Evolutionary conservation across 2,797 vertebrate genomes (phyloP).

Genomic region (Cephalopachus bancanus): DNA sequence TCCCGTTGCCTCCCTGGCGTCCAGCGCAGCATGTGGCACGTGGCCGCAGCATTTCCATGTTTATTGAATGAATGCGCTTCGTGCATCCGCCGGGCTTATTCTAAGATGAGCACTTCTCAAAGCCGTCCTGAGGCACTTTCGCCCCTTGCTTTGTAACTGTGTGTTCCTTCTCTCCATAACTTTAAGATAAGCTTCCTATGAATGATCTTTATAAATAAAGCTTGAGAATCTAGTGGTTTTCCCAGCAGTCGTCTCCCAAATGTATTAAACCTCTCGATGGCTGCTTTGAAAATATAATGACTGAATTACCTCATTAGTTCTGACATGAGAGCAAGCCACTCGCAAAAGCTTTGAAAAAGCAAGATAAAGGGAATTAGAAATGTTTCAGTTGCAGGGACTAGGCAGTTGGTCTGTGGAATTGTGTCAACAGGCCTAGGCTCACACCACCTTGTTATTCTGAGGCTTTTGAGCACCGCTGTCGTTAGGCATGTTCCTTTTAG

Average conservation of each 20-base stretch:
- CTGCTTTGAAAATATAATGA: constrained; percentile 52
- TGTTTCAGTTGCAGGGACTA: background rate
- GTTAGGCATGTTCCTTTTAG: background rate
- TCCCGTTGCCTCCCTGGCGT: background rate
- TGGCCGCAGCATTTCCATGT: background rate
- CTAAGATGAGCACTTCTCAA: constrained; percentile 15
- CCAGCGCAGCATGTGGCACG: background rate
- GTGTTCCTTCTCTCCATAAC: constrained; percentile 33
- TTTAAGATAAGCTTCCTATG: constrained; percentile 50
- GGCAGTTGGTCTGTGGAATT: background rate
- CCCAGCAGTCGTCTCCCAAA: background rate
- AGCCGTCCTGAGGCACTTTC: background rate
- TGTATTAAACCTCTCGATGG: background rate
- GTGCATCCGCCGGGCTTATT: background rate
- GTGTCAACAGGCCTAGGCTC: background rate
- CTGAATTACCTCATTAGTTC: background rate
- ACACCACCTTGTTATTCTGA: background rate
- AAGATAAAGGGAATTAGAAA: background rate
- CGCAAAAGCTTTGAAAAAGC: background rate
- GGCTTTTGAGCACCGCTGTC: background rate
- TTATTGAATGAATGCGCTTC: background rate
- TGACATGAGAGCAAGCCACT: background rate
- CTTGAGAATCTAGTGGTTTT: constrained; percentile 26
- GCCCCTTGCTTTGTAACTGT: constrained; percentile 5
- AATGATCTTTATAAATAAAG: background rate